phyloP scores from a whole-genome alignment of 2,113 vertebrate species.

The Syngnathus floridae region DNA sequence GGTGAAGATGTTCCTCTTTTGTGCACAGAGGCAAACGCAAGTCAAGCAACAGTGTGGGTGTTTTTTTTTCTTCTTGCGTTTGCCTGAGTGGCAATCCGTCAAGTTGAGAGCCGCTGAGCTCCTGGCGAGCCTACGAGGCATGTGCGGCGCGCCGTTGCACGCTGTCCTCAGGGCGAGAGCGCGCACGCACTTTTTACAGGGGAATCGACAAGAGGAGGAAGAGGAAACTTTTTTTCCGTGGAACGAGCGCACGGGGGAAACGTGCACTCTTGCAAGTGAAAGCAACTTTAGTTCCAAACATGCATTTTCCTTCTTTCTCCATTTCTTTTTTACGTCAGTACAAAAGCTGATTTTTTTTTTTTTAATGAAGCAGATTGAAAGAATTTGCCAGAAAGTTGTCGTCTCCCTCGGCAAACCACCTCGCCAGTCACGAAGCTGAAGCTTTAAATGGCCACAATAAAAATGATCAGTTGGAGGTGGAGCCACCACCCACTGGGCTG shows the following conservation, averaged over 20 bases:
- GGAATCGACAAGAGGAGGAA: neutral
- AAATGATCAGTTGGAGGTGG: neutral
- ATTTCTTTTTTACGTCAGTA: neutral
- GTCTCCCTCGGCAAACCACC: neutral
- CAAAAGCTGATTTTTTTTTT: neutral
- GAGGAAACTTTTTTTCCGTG: neutral
- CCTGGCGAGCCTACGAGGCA: conserved; percentile 4
- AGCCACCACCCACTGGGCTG: neutral
- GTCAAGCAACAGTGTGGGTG: neutral
- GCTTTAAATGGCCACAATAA: neutral
- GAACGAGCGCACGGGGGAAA: neutral
- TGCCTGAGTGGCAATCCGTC: neutral
- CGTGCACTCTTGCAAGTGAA: neutral
- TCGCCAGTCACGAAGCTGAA: neutral
- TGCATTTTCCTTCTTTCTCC: neutral
- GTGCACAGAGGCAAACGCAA: neutral
- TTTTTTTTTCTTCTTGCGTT: neutral
- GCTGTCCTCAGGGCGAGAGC: neutral
- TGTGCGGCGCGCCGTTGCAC: neutral
- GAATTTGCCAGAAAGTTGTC: neutral
- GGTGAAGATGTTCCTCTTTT: neutral
- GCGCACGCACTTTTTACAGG: neutral
- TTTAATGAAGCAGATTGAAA: neutral
- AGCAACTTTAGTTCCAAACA: neutral
- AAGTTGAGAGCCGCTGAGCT: neutral